These are phyloP conservation scores for Lypha dubia DNA, from an alignment of 2,888 invertebrate genomes.

Conservation along the genomic window DNA sequence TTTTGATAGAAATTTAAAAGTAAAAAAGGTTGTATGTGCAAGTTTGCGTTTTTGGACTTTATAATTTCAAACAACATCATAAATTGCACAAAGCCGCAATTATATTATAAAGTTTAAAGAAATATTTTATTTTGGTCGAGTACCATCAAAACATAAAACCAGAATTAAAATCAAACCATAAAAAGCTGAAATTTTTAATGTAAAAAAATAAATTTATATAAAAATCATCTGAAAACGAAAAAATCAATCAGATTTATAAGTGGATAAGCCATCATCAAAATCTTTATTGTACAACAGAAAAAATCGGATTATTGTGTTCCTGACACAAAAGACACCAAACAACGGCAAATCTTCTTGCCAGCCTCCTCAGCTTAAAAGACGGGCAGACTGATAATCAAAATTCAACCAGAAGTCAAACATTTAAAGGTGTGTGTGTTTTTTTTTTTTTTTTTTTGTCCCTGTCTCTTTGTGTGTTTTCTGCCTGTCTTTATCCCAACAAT, in stretches of 20 bases:
- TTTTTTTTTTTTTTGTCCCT: slow-evolving; percentile 1
- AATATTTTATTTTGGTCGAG: slow-evolving; percentile 36
- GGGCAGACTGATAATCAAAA: slow-evolving; percentile 24
- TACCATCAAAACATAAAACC: slow-evolving; percentile 10
- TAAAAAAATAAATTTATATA: not conserved
- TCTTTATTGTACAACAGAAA: slow-evolving; percentile 55
- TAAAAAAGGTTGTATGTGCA: not conserved
- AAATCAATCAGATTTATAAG: slow-evolving; percentile 56
- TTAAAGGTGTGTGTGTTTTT: slow-evolving; percentile 76
- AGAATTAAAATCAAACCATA: slow-evolving; percentile 27
- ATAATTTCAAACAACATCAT: not conserved
- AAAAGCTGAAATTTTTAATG: slow-evolving; percentile 46
- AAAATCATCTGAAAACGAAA: slow-evolving; percentile 22
- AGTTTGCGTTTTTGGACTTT: not conserved
- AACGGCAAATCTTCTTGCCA: slow-evolving; percentile 40
- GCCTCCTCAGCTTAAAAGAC: slow-evolving; percentile 13
- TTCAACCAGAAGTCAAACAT: slow-evolving; percentile 52
- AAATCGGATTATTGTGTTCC: slow-evolving; percentile 63
- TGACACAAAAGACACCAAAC: slow-evolving; percentile 15
- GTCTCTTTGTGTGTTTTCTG: slow-evolving; percentile 19
- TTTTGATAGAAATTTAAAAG: not conserved
- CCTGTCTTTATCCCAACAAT: slow-evolving; percentile 28
- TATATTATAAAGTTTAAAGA: not conserved
- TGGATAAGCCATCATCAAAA: slow-evolving; percentile 58
- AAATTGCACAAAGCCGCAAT: not conserved